Conservation (phyloP, 1,140 invertebrate genomes). For the Rhyzopertha dominica region DNA sequence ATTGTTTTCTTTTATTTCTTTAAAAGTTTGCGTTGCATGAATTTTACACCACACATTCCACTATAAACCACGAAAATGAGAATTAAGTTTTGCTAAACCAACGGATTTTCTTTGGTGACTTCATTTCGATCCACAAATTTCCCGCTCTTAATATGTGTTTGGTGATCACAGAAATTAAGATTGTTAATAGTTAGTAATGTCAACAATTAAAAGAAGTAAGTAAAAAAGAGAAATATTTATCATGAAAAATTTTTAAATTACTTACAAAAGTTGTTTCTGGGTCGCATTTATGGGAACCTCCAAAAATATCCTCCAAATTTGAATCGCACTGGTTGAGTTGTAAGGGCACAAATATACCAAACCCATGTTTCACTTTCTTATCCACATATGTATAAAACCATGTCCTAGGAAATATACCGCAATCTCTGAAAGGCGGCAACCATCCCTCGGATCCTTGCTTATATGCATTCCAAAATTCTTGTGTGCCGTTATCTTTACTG, state of each 20-base stretch:
- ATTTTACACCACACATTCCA: too few species aligned
- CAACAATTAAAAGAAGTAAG: slow-evolving; percentile 7
- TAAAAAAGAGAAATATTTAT: slow-evolving; percentile 4
- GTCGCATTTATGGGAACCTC: slow-evolving; percentile 41
- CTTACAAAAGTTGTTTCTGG: slow-evolving; percentile 40
- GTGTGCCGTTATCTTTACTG: too few species aligned
- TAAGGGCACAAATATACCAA: slow-evolving; percentile 39
- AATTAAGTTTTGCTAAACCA: not conserved
- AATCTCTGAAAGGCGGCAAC: slow-evolving; percentile 34
- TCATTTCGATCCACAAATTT: too few species aligned
- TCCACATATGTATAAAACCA: slow-evolving; percentile 34
- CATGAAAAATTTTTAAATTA: slow-evolving; percentile 11
- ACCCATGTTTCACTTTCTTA: slow-evolving; percentile 18
- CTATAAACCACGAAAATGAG: not conserved
- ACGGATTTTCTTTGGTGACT: too few species aligned
- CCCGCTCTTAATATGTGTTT: too few species aligned
- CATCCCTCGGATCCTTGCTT: too few species aligned
- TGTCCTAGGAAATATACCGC: slow-evolving; percentile 18
- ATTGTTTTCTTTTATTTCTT: too few species aligned
- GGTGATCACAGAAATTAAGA: slow-evolving; percentile 5
- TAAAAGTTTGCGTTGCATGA: too few species aligned
- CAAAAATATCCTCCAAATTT: slow-evolving; percentile 38
- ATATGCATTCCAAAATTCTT: too few species aligned
- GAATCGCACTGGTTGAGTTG: slow-evolving; percentile 45
- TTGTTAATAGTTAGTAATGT: not conserved